Percentiles rank a stretch among this genome's conserved stretches.
Evolutionary conservation across 2,113 vertebrate species (phyloP).

Genomic region (Chaetops frenatus): DNA sequence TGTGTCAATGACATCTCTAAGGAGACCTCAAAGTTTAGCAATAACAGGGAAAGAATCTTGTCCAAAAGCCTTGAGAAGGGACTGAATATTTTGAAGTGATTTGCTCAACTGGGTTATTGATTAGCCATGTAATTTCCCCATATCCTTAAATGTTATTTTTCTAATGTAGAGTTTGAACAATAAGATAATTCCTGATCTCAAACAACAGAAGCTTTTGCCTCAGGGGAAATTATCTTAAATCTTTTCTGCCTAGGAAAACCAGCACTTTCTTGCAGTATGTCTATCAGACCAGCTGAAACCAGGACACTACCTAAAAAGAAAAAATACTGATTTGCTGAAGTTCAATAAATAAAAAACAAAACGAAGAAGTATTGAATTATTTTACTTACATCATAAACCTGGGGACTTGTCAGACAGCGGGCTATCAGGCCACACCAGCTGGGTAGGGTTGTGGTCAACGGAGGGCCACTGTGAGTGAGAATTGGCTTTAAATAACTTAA

Average conservation of each 20-base stretch:
- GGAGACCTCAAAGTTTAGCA: background rate
- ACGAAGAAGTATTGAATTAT: background rate
- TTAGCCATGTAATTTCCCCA: background rate
- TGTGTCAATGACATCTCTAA: background rate
- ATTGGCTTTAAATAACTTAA: constrained; percentile 93
- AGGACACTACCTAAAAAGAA: background rate
- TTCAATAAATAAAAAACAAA: background rate
- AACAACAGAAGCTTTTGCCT: background rate
- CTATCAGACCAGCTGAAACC: background rate
- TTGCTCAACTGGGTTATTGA: background rate
- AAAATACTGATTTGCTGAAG: background rate
- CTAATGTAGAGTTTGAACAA: background rate
- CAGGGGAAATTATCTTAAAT: background rate
- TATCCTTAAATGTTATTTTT: background rate
- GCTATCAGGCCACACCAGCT: constrained; percentile 92
- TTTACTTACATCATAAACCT: constrained; percentile 89
- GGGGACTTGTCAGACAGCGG: constrained; percentile 89
- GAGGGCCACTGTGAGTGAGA: constrained; percentile 95
- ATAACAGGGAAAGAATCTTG: background rate
- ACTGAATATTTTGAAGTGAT: background rate
- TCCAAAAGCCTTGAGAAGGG: background rate
- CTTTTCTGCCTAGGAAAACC: background rate
- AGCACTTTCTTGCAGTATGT: background rate
- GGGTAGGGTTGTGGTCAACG: constrained; percentile 89
- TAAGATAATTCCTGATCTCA: background rate